Evolutionary conservation across 2,888 invertebrate genomes (phyloP), one percentile per base, ranked within the genome.

Genomic region (Elysia crispata): DNA sequence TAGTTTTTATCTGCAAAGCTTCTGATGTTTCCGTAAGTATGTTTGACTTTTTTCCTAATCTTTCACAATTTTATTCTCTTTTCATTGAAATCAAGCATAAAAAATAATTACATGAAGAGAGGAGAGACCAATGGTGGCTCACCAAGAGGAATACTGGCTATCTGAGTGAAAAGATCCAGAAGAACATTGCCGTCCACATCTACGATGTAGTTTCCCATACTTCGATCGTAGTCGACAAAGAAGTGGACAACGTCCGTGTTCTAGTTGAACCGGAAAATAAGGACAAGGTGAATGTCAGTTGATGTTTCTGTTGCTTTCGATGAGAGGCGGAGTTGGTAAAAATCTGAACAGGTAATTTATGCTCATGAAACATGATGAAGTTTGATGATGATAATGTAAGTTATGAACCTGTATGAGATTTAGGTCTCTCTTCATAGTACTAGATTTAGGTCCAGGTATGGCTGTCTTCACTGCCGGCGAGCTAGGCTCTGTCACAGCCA

Each of bases 121-220:
- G n/a, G n/a, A n/a, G n/a, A n/a, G 41, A 41, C 5, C 41, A 41
- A 6, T 41, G 41, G 41, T 41, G 11, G 64, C 84, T 79, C 80
- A 92, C 93, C 93, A 18, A 93, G 86, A 23, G 93, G 93, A 49
- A 93, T 84, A 1, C 93, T 93, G 1, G 94, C 92, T 77, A 94
- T 94, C 94, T 99, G 98, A 80, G 96, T 97, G 91, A 95, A 98
- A n/a, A 97, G 94, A 92, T 99, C 99, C 85, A 99, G 94, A 85
- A 98, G 94, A 20, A 94, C 93, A 91, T 98, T 98, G 13, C 91
- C 98, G 92, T 99, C 99, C 3, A 41, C 41, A 41, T 41, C 41
- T 41, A 41, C 41, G 41, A 41, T 41, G 41, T 41, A 41, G 41
- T 41, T 99, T 66, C 99, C 99, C 77, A 95, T 92, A 6, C 97